Percentiles rank a stretch among this genome's conserved stretches.
Conservation (phyloP, 2,797 vertebrate species). For the Danio albolineatus region DNA sequence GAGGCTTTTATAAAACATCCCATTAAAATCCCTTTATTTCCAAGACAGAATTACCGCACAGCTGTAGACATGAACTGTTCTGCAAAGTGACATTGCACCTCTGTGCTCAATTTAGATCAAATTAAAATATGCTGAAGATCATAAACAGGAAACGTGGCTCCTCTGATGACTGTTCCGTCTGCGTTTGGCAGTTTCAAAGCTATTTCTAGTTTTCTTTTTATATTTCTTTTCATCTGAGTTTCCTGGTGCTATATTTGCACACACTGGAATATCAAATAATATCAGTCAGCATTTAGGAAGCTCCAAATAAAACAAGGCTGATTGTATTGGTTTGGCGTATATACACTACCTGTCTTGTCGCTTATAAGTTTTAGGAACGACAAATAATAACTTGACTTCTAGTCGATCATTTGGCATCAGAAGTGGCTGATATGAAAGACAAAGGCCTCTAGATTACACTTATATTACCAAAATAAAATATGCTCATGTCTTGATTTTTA, state of each 20-base stretch:
- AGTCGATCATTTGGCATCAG: too few species aligned
- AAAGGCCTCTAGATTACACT: too few species aligned
- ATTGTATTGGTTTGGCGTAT: not conserved
- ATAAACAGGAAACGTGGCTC: constrained; percentile 36
- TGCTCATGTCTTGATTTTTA: too few species aligned
- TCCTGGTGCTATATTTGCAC: constrained; percentile 34
- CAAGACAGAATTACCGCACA: constrained; percentile 9
- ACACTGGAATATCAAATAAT: constrained; percentile 5
- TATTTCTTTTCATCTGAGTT: constrained; percentile 21
- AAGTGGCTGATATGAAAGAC: too few species aligned
- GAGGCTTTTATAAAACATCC: constrained; percentile 28
- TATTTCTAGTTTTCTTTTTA: constrained; percentile 15
- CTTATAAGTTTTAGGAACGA: too few species aligned
- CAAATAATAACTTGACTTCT: too few species aligned
- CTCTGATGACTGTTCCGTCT: constrained; percentile 3
- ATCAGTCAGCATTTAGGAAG: not conserved
- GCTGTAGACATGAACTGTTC: constrained; percentile 31
- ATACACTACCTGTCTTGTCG: too few species aligned
- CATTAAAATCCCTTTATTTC: constrained; percentile 24
- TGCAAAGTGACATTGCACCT: constrained; percentile 11
- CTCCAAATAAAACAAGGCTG: not conserved
- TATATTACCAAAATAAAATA: too few species aligned
- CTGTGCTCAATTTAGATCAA: constrained; percentile 22
- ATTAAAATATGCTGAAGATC: constrained; percentile 14
- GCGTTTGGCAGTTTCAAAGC: constrained; percentile 14